These are phyloP conservation scores for Xenopus laevis DNA, from an alignment of 2,113 vertebrate species.

Conservation along the genomic window DNA sequence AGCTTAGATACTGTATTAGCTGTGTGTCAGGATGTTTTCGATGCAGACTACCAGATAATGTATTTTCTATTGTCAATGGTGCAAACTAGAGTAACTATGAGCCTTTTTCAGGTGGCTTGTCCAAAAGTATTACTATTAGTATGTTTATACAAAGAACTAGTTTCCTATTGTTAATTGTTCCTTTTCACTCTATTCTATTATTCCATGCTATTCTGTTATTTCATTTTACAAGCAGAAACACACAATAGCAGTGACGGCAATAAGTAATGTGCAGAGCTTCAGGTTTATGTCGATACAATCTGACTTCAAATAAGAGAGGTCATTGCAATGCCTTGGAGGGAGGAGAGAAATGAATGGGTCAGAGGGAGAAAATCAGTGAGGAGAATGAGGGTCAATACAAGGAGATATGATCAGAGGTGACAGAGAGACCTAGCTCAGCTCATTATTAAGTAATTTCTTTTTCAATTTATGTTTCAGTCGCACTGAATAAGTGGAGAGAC, in stretches of 20 bases:
- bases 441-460: conserved; percentile 1
- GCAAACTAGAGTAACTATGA: too few relatives aligned
- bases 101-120: too few relatives aligned
- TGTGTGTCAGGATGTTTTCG: too few relatives aligned
- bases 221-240: not conserved
- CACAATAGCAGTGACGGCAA: not conserved
- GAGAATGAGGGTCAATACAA: not conserved
- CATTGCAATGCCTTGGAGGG: not conserved
- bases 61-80: too few relatives aligned
- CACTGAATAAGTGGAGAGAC: not conserved
- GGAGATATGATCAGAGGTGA: not conserved
- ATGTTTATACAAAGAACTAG: too few relatives aligned
- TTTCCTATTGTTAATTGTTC: not conserved
- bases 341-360: not conserved
- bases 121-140: too few relatives aligned
- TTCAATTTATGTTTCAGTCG: not conserved
- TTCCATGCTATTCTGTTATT: not conserved
- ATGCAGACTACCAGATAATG: too few relatives aligned
- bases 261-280: not conserved
- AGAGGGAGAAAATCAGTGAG: not conserved
- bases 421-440: not conserved
- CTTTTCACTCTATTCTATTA: not conserved
- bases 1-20: too few relatives aligned
- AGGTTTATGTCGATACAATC: conserved; percentile 4
- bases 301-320: not conserved